A percentile compares a stretch with the other conserved stretches of the same genome.
phyloP scores from a whole-genome alignment of 2,797 vertebrate genomes.

The Tympanoctomys barrerae region DNA sequence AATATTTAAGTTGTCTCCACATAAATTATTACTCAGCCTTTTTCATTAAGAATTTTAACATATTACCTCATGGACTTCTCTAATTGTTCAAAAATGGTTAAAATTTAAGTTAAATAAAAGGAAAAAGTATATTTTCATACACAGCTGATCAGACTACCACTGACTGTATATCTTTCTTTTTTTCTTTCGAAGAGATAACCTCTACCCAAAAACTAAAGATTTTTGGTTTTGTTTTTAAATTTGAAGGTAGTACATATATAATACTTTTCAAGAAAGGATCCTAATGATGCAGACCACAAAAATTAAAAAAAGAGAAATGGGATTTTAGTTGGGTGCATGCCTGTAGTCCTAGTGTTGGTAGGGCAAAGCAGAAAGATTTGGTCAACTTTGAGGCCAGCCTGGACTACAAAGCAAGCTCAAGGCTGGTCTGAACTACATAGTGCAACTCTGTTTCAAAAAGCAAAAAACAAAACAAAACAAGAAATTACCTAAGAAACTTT shows the following conservation, averaged over 20 bases:
- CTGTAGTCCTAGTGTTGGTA: not conserved
- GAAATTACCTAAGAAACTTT: not conserved
- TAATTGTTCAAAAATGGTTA: conserved; percentile 17
- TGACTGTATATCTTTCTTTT: not conserved
- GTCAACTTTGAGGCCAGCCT: not conserved
- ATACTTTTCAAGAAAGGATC: not conserved
- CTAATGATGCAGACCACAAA: not conserved
- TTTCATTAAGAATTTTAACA: not conserved
- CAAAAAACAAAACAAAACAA: not conserved
- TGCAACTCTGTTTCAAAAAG: not conserved
- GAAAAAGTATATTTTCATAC: too few relatives aligned
- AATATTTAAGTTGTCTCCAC: not conserved
- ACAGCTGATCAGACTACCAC: not conserved
- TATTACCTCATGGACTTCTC: not conserved
- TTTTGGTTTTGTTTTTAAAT: not conserved
- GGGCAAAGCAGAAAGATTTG: not conserved
- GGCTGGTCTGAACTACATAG: not conserved
- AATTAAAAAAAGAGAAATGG: not conserved
- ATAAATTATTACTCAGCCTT: not conserved
- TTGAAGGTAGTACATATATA: not conserved
- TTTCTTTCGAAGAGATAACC: not conserved
- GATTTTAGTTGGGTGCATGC: not conserved
- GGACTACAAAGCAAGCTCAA: not conserved
- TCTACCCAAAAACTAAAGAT: not conserved
- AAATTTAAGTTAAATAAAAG: not conserved